Conservation (phyloP, 2,888 invertebrate species). For the Acanthococcus lagerstroemiae region DNA sequence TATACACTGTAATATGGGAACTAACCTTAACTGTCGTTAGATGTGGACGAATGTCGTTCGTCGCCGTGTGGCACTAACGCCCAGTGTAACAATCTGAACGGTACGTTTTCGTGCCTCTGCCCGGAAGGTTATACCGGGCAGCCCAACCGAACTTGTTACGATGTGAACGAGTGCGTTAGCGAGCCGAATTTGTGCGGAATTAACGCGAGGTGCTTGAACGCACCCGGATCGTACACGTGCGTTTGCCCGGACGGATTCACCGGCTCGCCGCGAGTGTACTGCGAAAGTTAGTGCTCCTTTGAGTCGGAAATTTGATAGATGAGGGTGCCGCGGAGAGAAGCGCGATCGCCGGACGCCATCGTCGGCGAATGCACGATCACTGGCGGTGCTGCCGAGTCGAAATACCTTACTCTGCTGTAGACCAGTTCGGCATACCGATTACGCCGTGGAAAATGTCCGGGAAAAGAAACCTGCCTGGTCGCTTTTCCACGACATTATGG, state of each 20-base stretch:
- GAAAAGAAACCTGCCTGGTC: no score
- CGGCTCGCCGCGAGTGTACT: slow-evolving; percentile 62
- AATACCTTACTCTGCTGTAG: no score
- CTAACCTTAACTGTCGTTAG: slow-evolving; percentile 41
- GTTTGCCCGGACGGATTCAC: slow-evolving; percentile 64
- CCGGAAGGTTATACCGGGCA: slow-evolving; percentile 54
- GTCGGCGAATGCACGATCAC: no score
- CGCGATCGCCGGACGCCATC: no score
- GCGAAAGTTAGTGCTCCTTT: slow-evolving; percentile 59
- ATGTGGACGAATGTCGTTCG: slow-evolving; percentile 62
- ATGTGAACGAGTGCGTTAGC: slow-evolving; percentile 63
- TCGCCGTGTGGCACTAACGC: slow-evolving; percentile 59
- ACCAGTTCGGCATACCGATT: no score
- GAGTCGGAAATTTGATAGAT: slow-evolving; percentile 7
- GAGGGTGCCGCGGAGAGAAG: not conserved
- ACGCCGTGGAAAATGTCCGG: no score
- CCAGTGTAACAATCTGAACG: slow-evolving; percentile 62
- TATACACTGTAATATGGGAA: not conserved
- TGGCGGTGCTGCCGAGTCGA: no score
- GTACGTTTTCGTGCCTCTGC: slow-evolving; percentile 66
- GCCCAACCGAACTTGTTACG: slow-evolving; percentile 52
- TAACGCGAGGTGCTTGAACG: slow-evolving; percentile 70
- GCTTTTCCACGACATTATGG: no score
- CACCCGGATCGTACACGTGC: slow-evolving; percentile 68
- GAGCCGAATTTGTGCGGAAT: slow-evolving; percentile 55